Evolutionary conservation across 2,888 invertebrate genomes (phyloP), one percentile per base, ranked within the genome.

Genomic region (Lasioglossum malachurum): DNA sequence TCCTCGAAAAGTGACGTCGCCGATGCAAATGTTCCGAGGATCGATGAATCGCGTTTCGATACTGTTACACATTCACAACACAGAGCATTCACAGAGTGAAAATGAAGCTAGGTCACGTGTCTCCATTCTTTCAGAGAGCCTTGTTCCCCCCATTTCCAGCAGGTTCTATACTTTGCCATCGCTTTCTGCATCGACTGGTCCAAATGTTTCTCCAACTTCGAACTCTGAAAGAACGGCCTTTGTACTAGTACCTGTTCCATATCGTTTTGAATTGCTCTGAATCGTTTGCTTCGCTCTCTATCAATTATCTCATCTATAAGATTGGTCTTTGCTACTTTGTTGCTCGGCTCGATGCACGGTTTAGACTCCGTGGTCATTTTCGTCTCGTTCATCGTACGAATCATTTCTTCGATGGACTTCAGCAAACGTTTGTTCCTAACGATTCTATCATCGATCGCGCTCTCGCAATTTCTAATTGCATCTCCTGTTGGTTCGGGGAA

Each of bases 121-220:
- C 14, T 19, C 41, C 5, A 23, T 7, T 3, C 14, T 1, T 1
- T 19, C 0, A 12, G 5, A 27, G n/a, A n/a, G 64, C 14, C 53
- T 35, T 38, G 44, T 10, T 31, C n/a, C 14, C 78, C 64, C 92
- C 92, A 92, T 19, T 73, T 82, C 75, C 4, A 67, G 74, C 73
- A 75, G 27, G 46, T 67, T 72, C 87, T 90, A 60, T 91, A 92
- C 79, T 67, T 88, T 23, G 81, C 76, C 27, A 93, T 46, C 2
- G 91, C 89, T 0, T 79, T 77, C 4, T 73, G 75, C 90, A 93
- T 92, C 16, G 89, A 86, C 0, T 90, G 85, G 83, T 93, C 77
- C 41, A 93, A 67, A 8, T 80, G 57, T 64, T 82, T 87, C 5
- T 90, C 88, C 35, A 92, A 8, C 31, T 78, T 76, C 1, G 82